Evolutionary conservation across 2,113 vertebrate species (phyloP), one percentile per base, ranked within the genome.

Genomic region (Circaetus cinerascens): DNA sequence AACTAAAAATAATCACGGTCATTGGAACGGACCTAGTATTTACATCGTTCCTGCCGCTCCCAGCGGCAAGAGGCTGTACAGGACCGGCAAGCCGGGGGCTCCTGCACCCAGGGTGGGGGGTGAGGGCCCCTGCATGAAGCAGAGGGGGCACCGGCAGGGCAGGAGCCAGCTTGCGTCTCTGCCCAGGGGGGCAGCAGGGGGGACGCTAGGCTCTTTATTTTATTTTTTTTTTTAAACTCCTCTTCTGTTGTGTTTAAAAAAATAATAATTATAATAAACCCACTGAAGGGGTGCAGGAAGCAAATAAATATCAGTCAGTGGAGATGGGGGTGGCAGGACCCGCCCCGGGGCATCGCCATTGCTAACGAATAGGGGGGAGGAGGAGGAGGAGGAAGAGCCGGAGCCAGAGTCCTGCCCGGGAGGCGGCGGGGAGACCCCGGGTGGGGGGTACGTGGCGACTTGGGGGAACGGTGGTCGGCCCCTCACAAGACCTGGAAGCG

Each of bases 401-500:
- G 74, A 50, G 72, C 80, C 85, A 64, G 76, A 91, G 93, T 91
- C 88, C 81, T 86, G 94, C 57, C 87, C 6, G 2, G 71, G 73
- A 84, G 85, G 75, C 4, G 5, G 30, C 0, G 11, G 75, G 50
- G 38, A 69, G 30, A 50, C 51, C 36, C 57, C 7, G 6, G n/a
- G 26, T 4, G 1, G 18, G 71, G 66, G 41, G n/a, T 71, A 71
- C 14, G 27, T 20, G 38, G 64, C 7, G 15, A 48, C 53, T 22
- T 1, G 15, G 5, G 21, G 66, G 30, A 36, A 29, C 1, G 27
- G 73, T 21, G 46, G 32, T 10, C 22, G 4, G 25, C 66, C 88
- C 91, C 95, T 99, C 99, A 99, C 99, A 99, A 99, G 97, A 99
- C 99, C 98, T 99, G 99, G 98, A 99, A 99, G 98, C 99, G 99